Conservation (phyloP, 2,888 invertebrate species). For the Exocentrus adspersus region DNA sequence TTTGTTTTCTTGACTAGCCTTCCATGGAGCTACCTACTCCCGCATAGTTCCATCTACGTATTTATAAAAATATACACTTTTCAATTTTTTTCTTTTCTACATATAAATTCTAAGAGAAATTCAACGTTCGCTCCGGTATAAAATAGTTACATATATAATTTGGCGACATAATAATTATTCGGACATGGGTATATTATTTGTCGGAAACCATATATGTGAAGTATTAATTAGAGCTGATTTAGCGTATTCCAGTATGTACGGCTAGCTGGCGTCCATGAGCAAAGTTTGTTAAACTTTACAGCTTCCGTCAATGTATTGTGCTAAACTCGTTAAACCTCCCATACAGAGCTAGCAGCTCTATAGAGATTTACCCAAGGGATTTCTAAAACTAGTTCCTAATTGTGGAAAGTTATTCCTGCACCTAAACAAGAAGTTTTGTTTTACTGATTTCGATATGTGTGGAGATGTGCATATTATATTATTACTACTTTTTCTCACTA, state of each 20-base stretch:
- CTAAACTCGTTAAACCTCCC: not conserved
- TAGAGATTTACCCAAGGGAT: not conserved
- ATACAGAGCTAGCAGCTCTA: not conserved
- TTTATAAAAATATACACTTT: too few species aligned
- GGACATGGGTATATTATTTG: not conserved
- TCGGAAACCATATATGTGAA: not conserved
- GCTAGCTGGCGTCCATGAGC: not conserved
- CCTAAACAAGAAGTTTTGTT: not conserved
- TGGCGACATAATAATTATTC: too few species aligned
- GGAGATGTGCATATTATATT: too few species aligned
- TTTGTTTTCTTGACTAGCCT: too few species aligned
- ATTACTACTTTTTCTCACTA: too few species aligned
- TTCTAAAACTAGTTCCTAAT: not conserved
- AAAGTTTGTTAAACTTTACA: not conserved
- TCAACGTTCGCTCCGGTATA: too few species aligned
- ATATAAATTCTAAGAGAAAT: too few species aligned
- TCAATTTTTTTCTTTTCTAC: too few species aligned
- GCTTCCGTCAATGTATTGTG: not conserved
- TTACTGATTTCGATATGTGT: too few species aligned
- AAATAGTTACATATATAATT: too few species aligned
- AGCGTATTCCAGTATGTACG: not conserved
- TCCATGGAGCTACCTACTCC: too few species aligned
- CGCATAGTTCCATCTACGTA: too few species aligned
- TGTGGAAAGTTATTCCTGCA: not conserved
- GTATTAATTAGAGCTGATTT: not conserved